Evolutionary conservation across 1,140 invertebrate genomes (phyloP).

Genomic region (Steinernema khuongi): DNA sequence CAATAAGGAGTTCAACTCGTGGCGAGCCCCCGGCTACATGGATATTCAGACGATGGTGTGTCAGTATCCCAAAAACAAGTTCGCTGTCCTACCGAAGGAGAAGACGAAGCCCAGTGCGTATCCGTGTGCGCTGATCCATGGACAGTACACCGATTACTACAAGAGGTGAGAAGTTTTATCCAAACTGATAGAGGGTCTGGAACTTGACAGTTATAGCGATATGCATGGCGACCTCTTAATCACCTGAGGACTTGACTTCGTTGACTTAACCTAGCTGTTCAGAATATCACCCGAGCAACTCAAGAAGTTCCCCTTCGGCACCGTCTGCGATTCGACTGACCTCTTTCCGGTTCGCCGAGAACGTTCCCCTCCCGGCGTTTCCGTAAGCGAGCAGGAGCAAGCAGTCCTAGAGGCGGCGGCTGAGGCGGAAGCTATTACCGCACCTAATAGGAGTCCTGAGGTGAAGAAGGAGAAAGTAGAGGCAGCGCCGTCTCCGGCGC

Average conservation of each 20-base stretch:
- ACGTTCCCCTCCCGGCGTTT: neutral
- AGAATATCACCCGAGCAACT: neutral
- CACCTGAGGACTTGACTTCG: too few relatives aligned
- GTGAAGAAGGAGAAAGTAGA: neutral
- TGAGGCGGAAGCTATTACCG: neutral
- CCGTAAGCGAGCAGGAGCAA: neutral
- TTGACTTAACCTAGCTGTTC: neutral
- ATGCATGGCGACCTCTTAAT: too few relatives aligned
- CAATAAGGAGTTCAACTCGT: neutral
- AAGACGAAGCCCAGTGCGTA: neutral
- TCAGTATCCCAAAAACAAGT: neutral
- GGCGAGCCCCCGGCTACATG: neutral
- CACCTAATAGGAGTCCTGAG: neutral
- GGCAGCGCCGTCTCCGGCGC: neutral
- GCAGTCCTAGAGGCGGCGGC: neutral
- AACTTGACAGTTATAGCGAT: too few relatives aligned
- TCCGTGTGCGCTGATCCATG: neutral
- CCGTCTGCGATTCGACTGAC: neutral
- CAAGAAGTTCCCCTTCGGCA: neutral
- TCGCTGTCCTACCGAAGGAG: neutral
- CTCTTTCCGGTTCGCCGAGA: neutral
- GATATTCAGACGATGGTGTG: conserved; percentile 1
- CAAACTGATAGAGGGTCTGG: neutral
- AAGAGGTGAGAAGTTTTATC: too few relatives aligned
- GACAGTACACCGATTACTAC: neutral